Base-by-base conservation (phyloP, 2,113 vertebrate genomes). In the Heteronetta atricapilla region DNA sequence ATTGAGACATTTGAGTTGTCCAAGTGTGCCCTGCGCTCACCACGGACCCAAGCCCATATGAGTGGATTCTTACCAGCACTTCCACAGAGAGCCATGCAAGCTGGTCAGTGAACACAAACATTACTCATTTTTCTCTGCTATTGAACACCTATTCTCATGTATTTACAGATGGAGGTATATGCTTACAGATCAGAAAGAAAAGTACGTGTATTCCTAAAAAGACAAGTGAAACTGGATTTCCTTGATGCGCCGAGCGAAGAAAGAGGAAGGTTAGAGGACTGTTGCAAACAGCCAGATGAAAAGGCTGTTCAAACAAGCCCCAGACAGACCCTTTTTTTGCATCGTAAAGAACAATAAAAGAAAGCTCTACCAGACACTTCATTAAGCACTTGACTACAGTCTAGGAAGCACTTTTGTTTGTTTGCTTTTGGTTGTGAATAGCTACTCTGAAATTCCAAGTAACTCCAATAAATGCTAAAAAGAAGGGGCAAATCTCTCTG, bases 401-500 rank as follows among this genome's bases (percentile, higher is more conserved):
- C 10, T 44, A n/a, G 28, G 58, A 79, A 60, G 58, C 8, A 10
- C 4, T 53, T 53, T 40, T 29, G 29, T 23, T 82, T 5, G 46
- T 34, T 34, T 53, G 50, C 34, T 52, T 34, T 72, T 38, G 29
- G 18, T 62, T 81, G 68, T 46, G 12, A 72, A 56, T 60, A 64
- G 31, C n/a, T 93, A 8, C 56, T 90, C 33, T 60, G 42, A 2
- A 69, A 82, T 67, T 34, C 22, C 62, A 81, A 60, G 26, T n/a
- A 83, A 62, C 40, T 77, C 82, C 3, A 29, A 14, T 10, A 78
- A 86, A 60, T 16, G n/a, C 10, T 42, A 44, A 80, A 72, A 84
- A 6, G 29, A 53, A 48, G 14, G 33, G 28, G n/a, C 0, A 0
- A 69, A 42, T 60, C 26, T 85, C 31, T 48, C 1, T 0, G 23